These are phyloP conservation scores for Helobdella robusta DNA, from an alignment of 2,888 invertebrate genomes.

Conservation along the genomic window DNA sequence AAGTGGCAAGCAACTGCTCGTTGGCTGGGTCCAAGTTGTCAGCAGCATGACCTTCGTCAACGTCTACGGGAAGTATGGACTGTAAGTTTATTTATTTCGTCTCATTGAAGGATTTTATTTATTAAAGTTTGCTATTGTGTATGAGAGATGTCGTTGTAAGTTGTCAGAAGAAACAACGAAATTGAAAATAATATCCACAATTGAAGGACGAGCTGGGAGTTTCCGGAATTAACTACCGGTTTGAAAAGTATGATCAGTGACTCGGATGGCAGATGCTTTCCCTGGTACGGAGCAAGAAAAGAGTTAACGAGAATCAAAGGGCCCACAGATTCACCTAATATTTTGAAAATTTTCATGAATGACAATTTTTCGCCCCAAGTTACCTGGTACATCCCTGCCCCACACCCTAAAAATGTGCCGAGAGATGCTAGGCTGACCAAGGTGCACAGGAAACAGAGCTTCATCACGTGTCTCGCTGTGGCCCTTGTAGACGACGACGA, in stretches of 20 bases:
- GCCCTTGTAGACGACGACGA: conserved; percentile 43
- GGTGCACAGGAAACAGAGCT: conserved; percentile 47
- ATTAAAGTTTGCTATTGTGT: too few species aligned
- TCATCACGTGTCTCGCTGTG: conserved; percentile 48
- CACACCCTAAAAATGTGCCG: conserved; percentile 39
- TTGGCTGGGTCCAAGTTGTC: conserved; percentile 51
- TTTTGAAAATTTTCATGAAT: conserved; percentile 46
- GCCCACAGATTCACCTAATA: conserved; percentile 41
- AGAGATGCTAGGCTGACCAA: conserved; percentile 45
- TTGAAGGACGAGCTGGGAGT: conserved; percentile 49
- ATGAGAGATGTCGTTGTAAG: too few species aligned
- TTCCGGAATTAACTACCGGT: conserved; percentile 46
- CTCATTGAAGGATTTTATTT: too few species aligned
- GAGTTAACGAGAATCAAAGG: conserved; percentile 46
- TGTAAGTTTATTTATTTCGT: conserved; percentile 40
- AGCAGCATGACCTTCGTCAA: conserved; percentile 49
- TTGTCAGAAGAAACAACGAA: too few species aligned
- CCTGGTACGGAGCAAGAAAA: conserved; percentile 47
- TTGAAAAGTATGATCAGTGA: conserved; percentile 48
- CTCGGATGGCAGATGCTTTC: conserved; percentile 48
- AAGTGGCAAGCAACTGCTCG: conserved; percentile 43
- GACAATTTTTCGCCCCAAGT: conserved; percentile 49
- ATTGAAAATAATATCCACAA: too few species aligned
- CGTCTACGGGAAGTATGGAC: conserved; percentile 47
- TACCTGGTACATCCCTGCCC: conserved; percentile 45